phyloP scores from a whole-genome alignment of 2,888 invertebrate species.

The Candidula unifasciata region DNA sequence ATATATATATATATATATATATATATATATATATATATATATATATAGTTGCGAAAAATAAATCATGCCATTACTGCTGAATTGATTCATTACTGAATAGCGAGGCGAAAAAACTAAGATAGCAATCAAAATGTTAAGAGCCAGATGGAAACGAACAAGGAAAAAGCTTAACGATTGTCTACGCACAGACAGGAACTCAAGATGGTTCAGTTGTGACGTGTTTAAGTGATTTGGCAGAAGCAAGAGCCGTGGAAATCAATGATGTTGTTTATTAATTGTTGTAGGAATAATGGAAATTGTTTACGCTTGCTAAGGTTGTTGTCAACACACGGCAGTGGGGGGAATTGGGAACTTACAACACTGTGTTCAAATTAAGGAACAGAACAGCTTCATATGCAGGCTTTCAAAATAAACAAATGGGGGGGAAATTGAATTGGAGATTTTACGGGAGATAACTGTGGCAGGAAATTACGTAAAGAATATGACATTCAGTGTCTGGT shows the following conservation, averaged over 20 bases:
- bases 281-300: slow-evolving; percentile 9
- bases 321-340: neutral
- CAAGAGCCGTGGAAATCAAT: neutral
- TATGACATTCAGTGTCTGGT: neutral
- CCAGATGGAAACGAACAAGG: no score
- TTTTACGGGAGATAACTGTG: slow-evolving; percentile 8
- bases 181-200: neutral
- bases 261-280: slow-evolving; percentile 17
- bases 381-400: neutral
- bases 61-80: no score
- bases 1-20: no score
- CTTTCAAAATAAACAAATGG: neutral
- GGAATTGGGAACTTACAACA: neutral
- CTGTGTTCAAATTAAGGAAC: slow-evolving; percentile 7
- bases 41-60: no score
- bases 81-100: no score
- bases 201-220: slow-evolving; percentile 6
- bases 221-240: slow-evolving; percentile 2
- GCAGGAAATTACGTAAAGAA: neutral
- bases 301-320: neutral
- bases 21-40: no score
- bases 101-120: no score
- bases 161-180: neutral
- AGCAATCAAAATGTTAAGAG: no score
- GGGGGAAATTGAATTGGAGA: neutral